Evolutionary conservation across 1,140 invertebrate species (phyloP).

Genomic region (Drosophila obscura): DNA sequence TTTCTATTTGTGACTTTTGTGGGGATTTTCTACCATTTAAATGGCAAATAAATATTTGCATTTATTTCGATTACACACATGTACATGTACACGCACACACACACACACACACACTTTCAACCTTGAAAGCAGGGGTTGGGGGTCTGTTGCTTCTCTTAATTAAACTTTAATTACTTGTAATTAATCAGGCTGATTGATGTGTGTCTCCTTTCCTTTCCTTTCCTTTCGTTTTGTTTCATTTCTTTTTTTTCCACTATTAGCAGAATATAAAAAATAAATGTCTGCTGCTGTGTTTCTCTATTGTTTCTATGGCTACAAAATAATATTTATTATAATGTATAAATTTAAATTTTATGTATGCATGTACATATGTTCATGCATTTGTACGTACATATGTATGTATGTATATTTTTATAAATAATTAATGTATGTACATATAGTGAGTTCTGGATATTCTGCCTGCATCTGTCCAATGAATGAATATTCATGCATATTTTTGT

Average conservation of each 20-base stretch:
- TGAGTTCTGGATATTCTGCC: too few species aligned
- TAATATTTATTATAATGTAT: too few species aligned
- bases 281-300: too few species aligned
- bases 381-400: too few species aligned
- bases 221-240: not conserved
- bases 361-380: too few species aligned
- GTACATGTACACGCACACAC: conserved; percentile 2
- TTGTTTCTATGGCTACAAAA: too few species aligned
- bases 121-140: conserved; percentile 58
- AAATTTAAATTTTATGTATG: too few species aligned
- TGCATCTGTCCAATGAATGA: too few species aligned
- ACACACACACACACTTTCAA: conserved; percentile 32
- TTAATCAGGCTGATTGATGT: conserved; percentile 76
- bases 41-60: conserved; percentile 74
- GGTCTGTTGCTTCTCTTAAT: conserved; percentile 45
- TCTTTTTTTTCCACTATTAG: not conserved
- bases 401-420: conserved; percentile 4
- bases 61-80: conserved; percentile 41
- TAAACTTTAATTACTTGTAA: conserved; percentile 79
- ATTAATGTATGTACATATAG: not conserved
- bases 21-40: conserved; percentile 47
- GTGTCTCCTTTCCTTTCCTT: conserved; percentile 4
- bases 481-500: too few species aligned
- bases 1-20: conserved; percentile 47
- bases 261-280: too few species aligned